These are phyloP conservation scores for Drosophila parabipectinata DNA, from an alignment of 1,140 invertebrate species.

Conservation along the genomic window DNA sequence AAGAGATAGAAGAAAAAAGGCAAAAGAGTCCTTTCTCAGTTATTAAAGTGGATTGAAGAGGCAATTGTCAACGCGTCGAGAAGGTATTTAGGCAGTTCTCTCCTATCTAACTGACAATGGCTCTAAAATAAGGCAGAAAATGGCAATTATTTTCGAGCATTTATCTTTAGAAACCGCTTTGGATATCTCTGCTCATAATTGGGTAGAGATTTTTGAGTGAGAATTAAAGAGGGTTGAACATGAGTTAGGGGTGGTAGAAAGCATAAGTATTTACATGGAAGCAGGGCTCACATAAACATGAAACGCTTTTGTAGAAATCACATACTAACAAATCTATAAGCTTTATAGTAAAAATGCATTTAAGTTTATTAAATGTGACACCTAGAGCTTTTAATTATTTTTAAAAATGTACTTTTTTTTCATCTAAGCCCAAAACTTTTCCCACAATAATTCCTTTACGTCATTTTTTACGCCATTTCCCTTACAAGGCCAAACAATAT, in stretches of 20 bases:
- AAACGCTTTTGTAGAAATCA: too few species aligned
- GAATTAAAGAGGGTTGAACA: slow-evolving; percentile 15
- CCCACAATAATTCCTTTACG: neutral
- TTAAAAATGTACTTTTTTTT: neutral
- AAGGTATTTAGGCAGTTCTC: slow-evolving; percentile 20
- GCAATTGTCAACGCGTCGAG: slow-evolving; percentile 25
- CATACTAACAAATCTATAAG: too few species aligned
- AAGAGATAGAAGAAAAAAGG: slow-evolving; percentile 4
- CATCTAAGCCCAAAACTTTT: neutral
- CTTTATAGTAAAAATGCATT: too few species aligned
- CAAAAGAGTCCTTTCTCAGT: slow-evolving; percentile 27
- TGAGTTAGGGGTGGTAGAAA: slow-evolving; percentile 11
- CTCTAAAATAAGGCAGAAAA: slow-evolving; percentile 33
- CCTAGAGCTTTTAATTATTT: neutral
- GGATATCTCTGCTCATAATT: slow-evolving; percentile 20
- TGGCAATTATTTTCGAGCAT: slow-evolving; percentile 36
- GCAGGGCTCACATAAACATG: too few species aligned
- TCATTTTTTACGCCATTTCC: neutral
- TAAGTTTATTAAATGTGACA: neutral
- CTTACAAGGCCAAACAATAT: slow-evolving; percentile 1
- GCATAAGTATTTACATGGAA: neutral
- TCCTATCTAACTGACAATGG: slow-evolving; percentile 4
- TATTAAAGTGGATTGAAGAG: slow-evolving; percentile 73
- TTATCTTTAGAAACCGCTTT: neutral
- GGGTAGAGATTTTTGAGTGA: slow-evolving; percentile 20